Evolutionary conservation across 2,888 invertebrate genomes (phyloP).

Genomic region (Thera britannica): DNA sequence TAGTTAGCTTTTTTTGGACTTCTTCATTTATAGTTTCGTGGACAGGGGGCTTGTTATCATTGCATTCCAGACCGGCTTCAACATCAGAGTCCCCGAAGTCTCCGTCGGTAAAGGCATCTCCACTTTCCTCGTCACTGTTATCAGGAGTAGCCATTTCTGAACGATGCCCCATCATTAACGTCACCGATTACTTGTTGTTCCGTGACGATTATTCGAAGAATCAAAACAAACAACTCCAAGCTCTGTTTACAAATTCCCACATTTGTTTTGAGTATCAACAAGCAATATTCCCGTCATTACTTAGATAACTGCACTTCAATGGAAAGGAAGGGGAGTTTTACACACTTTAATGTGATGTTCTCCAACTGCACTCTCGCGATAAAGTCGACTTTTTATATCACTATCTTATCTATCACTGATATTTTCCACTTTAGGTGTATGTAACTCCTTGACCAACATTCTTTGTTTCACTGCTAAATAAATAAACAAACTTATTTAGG

Average conservation of each 20-base stretch:
- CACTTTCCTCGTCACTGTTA: slow-evolving; percentile 75
- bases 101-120: slow-evolving; percentile 77
- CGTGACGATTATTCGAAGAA: slow-evolving; percentile 58
- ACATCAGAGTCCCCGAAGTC: slow-evolving; percentile 78
- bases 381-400: slow-evolving; percentile 54
- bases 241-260: slow-evolving; percentile 64
- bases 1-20: slow-evolving; percentile 49
- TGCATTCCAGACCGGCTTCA: slow-evolving; percentile 59
- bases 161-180: slow-evolving; percentile 66
- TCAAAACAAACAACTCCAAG: slow-evolving; percentile 52
- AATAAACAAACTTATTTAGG: slow-evolving; percentile 27
- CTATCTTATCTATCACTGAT: slow-evolving; percentile 71
- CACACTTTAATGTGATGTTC: slow-evolving; percentile 46
- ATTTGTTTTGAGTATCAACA: slow-evolving; percentile 56
- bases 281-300: slow-evolving; percentile 46
- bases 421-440: slow-evolving; percentile 64
- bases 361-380: slow-evolving; percentile 63
- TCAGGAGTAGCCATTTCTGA: slow-evolving; percentile 68
- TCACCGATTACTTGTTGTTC: slow-evolving; percentile 48
- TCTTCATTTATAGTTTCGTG: slow-evolving; percentile 71
- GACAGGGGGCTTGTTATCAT: slow-evolving; percentile 54
- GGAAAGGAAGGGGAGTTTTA: slow-evolving; percentile 68
- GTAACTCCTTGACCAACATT: slow-evolving; percentile 62
- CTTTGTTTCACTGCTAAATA: slow-evolving; percentile 54
- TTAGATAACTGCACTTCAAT: slow-evolving; percentile 52